Percentiles rank a stretch among this genome's conserved stretches.
phyloP scores from a whole-genome alignment of 2,888 invertebrate species.

The Lapara coniferarum region DNA sequence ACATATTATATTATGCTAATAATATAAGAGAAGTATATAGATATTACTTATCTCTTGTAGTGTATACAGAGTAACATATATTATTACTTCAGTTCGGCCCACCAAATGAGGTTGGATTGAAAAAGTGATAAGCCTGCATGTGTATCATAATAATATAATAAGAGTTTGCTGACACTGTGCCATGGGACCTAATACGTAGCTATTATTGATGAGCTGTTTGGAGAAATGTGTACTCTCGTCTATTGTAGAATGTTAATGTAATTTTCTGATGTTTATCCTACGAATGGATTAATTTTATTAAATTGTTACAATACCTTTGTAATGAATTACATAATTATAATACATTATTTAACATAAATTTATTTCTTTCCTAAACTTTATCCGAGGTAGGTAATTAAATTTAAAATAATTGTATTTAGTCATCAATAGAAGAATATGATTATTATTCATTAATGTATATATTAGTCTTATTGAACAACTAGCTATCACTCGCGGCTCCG shows the following conservation, averaged over 20 bases:
- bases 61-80: constrained; percentile 1
- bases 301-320: constrained; percentile 58
- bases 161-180: constrained; percentile 28
- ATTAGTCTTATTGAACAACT: too few species aligned
- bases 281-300: constrained; percentile 56
- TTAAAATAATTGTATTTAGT: too few species aligned
- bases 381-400: too few species aligned
- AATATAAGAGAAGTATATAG: neutral
- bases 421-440: too few species aligned
- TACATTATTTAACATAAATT: constrained; percentile 44
- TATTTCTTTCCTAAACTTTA: too few species aligned
- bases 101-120: constrained; percentile 23
- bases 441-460: too few species aligned
- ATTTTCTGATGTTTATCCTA: constrained; percentile 59
- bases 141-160: constrained; percentile 25
- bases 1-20: constrained; percentile 18
- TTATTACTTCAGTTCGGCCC: constrained; percentile 13
- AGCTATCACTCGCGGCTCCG: too few species aligned
- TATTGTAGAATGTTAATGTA: constrained; percentile 52
- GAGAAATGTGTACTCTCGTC: constrained; percentile 49
- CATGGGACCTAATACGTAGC: constrained; percentile 21
- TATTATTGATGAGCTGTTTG: constrained; percentile 39
- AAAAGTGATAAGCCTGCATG: constrained; percentile 12
- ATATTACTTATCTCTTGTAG: constrained; percentile 6
- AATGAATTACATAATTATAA: constrained; percentile 59